Evolutionary conservation across 2,797 vertebrate genomes (phyloP), one percentile per base, ranked within the genome.

Genomic region (Malacoctenus gilli): DNA sequence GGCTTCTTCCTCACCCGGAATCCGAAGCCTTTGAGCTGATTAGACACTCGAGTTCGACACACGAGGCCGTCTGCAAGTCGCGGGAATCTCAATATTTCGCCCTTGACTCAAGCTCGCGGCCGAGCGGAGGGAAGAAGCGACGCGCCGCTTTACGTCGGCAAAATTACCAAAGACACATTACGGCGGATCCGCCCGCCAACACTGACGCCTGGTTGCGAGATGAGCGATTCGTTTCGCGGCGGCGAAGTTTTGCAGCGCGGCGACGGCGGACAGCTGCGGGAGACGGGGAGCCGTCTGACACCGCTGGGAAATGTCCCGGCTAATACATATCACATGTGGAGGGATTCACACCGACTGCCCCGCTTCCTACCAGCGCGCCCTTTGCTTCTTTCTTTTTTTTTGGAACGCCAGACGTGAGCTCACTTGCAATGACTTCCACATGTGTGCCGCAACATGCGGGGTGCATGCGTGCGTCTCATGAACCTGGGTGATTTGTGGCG

Each of bases 181-280:
- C n/a, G n/a, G n/a, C n/a, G n/a, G n/a, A n/a, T n/a, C n/a, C n/a
- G n/a, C n/a, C n/a, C n/a, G n/a, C n/a, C n/a, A n/a, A n/a, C n/a
- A n/a, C n/a, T n/a, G n/a, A n/a, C n/a, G n/a, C n/a, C n/a, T n/a
- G n/a, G 8, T n/a, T 32, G 14, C 11, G n/a, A 39, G 43, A 67
- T 23, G 43, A 42, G 13, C 37, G 8, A 60, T 52, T 47, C 44
- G 51, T 44, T 49, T 22, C 21, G 12, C 28, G 20, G 13, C 25
- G 38, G 42, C 22, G 31, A 37, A 11, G 38, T 55, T 44, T 47
- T 25, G 19, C 47, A 51, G 50, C n/a, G 68, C 36, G 35, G 49
- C 66, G 80, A 67, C 67, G 74, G 67, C 37, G 81, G 82, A 77
- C 87, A 89, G 87, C 89, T 90, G 90, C 83, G 83, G 78, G 66